Percentiles rank a stretch among this genome's conserved stretches.
phyloP scores from a whole-genome alignment of 2,113 vertebrate genomes.

The Gobiocypris rarus region DNA sequence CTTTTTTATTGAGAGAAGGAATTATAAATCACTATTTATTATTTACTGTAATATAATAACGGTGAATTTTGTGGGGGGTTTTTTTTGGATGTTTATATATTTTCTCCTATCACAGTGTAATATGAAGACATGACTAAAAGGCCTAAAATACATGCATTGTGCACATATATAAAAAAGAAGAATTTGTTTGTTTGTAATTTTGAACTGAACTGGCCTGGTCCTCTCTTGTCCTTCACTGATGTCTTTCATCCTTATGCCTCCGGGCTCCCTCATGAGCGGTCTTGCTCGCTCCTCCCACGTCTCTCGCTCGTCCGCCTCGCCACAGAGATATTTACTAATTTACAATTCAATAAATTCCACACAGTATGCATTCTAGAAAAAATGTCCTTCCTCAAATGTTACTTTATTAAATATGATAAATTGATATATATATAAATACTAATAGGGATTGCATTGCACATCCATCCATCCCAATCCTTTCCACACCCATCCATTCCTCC shows the following conservation, averaged over 20 bases:
- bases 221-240: too few relatives aligned
- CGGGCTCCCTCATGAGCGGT: too few relatives aligned
- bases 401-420: too few relatives aligned
- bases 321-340: background rate
- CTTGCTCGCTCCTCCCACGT: too few relatives aligned
- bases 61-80: background rate
- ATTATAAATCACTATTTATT: background rate
- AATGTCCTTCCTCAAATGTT: background rate
- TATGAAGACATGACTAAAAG: background rate
- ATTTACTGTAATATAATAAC: background rate
- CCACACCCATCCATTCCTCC: too few relatives aligned
- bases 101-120: background rate
- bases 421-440: too few relatives aligned
- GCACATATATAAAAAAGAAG: background rate
- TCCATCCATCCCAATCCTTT: too few relatives aligned
- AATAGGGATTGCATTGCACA: too few relatives aligned
- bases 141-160: background rate
- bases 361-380: background rate
- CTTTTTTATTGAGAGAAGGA: background rate
- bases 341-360: background rate
- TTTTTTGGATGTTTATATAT: background rate
- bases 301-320: too few relatives aligned
- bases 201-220: background rate
- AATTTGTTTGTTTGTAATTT: background rate
- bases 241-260: too few relatives aligned